Conservation (phyloP, 2,113 vertebrate species). For the Hemichromis elongatus region DNA sequence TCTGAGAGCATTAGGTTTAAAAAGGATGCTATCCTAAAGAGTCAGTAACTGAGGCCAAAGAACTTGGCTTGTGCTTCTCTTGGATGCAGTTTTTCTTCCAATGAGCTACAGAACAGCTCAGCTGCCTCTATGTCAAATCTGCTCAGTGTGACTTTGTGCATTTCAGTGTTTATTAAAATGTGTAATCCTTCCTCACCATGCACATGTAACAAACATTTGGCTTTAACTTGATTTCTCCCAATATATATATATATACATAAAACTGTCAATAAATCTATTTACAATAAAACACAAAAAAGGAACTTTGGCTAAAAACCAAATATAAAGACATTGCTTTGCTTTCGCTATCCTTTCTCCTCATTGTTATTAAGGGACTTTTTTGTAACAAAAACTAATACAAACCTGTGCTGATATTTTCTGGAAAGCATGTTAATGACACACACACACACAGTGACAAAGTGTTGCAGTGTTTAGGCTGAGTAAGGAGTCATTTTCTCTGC, state of each 20-base stretch:
- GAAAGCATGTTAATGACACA: too few species aligned
- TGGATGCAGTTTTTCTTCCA: not conserved
- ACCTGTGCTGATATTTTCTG: too few species aligned
- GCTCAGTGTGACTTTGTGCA: accelerated
- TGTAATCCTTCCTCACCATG: not conserved
- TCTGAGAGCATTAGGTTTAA: not conserved
- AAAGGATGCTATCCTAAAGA: not conserved
- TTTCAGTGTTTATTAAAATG: not conserved
- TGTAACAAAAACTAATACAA: too few species aligned
- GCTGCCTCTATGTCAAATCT: not conserved
- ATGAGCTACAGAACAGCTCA: not conserved
- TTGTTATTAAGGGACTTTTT: not conserved
- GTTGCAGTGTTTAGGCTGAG: not conserved
- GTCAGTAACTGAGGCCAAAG: not conserved
- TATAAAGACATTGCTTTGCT: not conserved
- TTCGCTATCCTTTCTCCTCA: not conserved
- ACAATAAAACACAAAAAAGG: not conserved
- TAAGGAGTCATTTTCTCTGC: not conserved
- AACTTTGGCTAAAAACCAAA: not conserved
- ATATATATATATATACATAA: not conserved
- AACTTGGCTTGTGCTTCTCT: not conserved
- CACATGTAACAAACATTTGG: not conserved
- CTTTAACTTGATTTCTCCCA: not conserved
- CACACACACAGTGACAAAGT: too few species aligned
- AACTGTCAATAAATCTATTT: not conserved